Base-by-base conservation (phyloP, 1,140 invertebrate species). In the Drosophila sproati region DNA sequence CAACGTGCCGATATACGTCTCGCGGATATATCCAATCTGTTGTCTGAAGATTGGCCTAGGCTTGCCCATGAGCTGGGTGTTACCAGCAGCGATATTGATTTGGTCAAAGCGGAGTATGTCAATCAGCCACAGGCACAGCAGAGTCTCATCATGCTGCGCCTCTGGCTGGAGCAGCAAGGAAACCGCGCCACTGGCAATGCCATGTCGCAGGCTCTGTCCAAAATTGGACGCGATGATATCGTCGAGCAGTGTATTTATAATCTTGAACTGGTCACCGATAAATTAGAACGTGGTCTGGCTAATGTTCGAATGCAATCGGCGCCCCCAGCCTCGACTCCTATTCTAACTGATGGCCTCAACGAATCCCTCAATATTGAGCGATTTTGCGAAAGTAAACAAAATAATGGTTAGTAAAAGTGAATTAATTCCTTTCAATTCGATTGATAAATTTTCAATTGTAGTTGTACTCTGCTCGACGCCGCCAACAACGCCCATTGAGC, bases 41-140 rank as follows among this genome's bases (percentile, higher is more conserved):
- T 99, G 2, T 97, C 96, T 41, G 95, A 96, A 59, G 98, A 99
- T 93, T 99, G 98, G 98, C 95, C 97, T 28, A 94, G 95, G 35
- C 93, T 99, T 47, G 98, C 98, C 0, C 94, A 95, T 67, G 96
- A 97, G 91, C 93, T 99, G 59, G 96, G 96, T 73, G 94, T 99
- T 28, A 95, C 96, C 63, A 95, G 97, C 37, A 95, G 95, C 35
- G 97, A 98, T 81, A 96, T 98, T 20, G 96, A 97, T 60, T 94
- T 96, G 48, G 98, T 99, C 71, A 96, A 97, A 92, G 94, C 95
- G 29, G 96, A 98, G 82, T 96, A 96, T 91, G 95, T 96, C 1
- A 8, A 37, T 45, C 95, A 96, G 59, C 97, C 96, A 72, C 94
- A 95, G 0, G 95, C 96, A 0, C 96, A 98, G 81, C 97, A 98